phyloP scores from a whole-genome alignment of 92 coral and sea anemone species.

The Porites cylindrica region DNA sequence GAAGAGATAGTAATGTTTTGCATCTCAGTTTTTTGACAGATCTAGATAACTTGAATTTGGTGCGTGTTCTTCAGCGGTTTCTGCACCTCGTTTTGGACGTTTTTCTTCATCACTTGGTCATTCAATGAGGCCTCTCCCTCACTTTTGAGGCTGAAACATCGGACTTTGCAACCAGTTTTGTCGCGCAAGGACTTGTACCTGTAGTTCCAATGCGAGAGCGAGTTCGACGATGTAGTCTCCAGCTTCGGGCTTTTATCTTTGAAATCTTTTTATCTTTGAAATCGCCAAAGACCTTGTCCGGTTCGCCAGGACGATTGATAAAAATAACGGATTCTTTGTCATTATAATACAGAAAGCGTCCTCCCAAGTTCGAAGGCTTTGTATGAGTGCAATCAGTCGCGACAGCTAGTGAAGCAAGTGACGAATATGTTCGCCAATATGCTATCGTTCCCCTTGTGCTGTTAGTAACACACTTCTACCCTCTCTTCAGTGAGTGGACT shows the following conservation, averaged over 20 bases:
- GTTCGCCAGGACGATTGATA: neutral
- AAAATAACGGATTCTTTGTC: slow-evolving; percentile 13
- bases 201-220: slow-evolving; percentile 3
- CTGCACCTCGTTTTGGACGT: slow-evolving; percentile 5
- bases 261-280: too few relatives aligned
- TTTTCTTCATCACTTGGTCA: neutral
- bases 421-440: neutral
- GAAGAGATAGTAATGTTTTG: neutral
- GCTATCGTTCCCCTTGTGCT: neutral
- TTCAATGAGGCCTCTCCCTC: neutral
- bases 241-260: neutral
- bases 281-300: neutral
- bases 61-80: neutral
- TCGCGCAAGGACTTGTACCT: neutral
- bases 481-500: neutral
- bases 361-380: slow-evolving; percentile 20
- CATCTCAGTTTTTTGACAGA: neutral
- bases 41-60: neutral
- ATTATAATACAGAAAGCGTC: neutral
- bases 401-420: slow-evolving; percentile 2
- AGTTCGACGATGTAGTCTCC: slow-evolving; percentile 12
- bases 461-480: neutral
- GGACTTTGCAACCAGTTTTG: slow-evolving; percentile 16
- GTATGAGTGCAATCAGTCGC: neutral
- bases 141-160: slow-evolving; percentile 23